A percentile compares a stretch with the other conserved stretches of the same genome.
These are phyloP conservation scores for Acronicta leporina DNA, from an alignment of 2,888 invertebrate species.

Conservation along the genomic window DNA sequence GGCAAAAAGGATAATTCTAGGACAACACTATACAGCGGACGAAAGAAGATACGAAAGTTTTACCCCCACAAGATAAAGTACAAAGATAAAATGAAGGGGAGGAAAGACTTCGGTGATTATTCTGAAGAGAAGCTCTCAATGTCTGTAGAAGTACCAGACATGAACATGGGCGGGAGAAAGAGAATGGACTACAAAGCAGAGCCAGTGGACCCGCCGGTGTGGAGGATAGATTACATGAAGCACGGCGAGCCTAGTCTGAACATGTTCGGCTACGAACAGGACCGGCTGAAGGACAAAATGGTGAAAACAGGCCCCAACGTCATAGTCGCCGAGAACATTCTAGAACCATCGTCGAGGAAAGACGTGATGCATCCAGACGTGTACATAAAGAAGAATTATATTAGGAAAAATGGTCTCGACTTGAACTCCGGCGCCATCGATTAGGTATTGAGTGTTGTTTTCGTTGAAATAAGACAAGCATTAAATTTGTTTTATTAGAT, in stretches of 20 bases:
- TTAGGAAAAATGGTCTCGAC: slow-evolving; percentile 60
- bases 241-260: slow-evolving; percentile 77
- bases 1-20: slow-evolving; percentile 57
- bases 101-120: slow-evolving; percentile 65
- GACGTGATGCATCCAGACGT: slow-evolving; percentile 79
- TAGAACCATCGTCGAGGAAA: slow-evolving; percentile 66
- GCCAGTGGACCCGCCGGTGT: slow-evolving; percentile 69
- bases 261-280: slow-evolving; percentile 64
- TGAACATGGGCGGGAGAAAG: slow-evolving; percentile 48
- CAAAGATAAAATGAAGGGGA: slow-evolving; percentile 66
- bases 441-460: slow-evolving; percentile 4
- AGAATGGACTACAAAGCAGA: slow-evolving; percentile 63
- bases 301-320: slow-evolving; percentile 69
- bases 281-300: slow-evolving; percentile 68
- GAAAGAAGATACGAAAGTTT: slow-evolving; percentile 79
- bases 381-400: slow-evolving; percentile 77
- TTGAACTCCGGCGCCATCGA: slow-evolving; percentile 61
- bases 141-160: slow-evolving; percentile 75
- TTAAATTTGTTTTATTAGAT: too few relatives aligned
- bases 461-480: too few relatives aligned
- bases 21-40: slow-evolving; percentile 62
- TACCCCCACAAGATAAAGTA: slow-evolving; percentile 84
- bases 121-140: slow-evolving; percentile 76
- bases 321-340: slow-evolving; percentile 62
- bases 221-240: slow-evolving; percentile 83